A percentile compares a stretch with the other conserved stretches of the same genome.
Conservation (phyloP, 2,888 invertebrate species). For the Zygogramma bicolorata region DNA sequence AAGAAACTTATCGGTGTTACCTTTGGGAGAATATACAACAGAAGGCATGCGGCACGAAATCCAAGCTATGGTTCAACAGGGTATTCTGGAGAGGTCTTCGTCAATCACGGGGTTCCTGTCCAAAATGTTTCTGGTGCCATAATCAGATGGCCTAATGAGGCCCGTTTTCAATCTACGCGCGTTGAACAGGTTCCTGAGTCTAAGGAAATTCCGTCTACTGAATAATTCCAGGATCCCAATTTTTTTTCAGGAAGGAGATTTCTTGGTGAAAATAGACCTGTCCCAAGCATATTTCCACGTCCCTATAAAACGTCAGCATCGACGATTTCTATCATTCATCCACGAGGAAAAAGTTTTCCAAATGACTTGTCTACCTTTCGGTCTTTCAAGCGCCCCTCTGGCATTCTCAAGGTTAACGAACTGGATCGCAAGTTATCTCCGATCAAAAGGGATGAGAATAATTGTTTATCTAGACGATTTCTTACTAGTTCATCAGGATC, state of each 20-base stretch:
- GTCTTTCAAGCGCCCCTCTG: conserved; percentile 37
- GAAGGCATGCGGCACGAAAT: conserved; percentile 26
- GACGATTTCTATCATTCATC: conserved; percentile 34
- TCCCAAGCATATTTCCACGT: conserved; percentile 36
- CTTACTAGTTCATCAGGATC: conserved; percentile 31
- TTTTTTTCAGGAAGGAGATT: conserved; percentile 32
- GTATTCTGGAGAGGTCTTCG: conserved; percentile 35
- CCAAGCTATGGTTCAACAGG: conserved; percentile 24
- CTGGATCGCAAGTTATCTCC: conserved; percentile 30
- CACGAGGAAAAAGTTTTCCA: conserved; percentile 27
- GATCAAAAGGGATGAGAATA: conserved; percentile 31
- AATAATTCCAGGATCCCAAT: conserved; percentile 28
- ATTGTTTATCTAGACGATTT: conserved; percentile 44
- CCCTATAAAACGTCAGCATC: conserved; percentile 32
- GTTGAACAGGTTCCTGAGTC: conserved; percentile 34
- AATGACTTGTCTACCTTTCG: conserved; percentile 43
- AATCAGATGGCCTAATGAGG: conserved; percentile 28
- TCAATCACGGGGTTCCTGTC: conserved; percentile 6
- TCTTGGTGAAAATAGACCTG: conserved; percentile 28
- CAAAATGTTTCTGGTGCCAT: conserved; percentile 22
- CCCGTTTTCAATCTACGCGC: conserved; percentile 35
- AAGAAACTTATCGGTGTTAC: background rate
- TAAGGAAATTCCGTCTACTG: conserved; percentile 32
- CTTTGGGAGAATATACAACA: conserved; percentile 15
- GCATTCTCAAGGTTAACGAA: conserved; percentile 35